Conservation (phyloP, 2,888 invertebrate genomes). For the Cabera pusaria region DNA sequence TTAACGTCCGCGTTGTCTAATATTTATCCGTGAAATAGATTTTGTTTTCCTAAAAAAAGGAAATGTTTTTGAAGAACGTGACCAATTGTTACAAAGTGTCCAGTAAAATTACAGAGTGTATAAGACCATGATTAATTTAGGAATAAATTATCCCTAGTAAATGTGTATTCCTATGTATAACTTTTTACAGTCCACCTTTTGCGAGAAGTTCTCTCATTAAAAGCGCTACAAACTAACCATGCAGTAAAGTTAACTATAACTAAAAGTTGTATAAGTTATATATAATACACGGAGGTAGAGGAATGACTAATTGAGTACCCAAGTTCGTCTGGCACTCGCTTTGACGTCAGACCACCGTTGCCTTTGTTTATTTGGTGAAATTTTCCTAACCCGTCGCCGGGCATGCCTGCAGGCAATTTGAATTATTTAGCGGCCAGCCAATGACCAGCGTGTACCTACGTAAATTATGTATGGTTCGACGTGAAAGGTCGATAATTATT, state of each 20-base stretch:
- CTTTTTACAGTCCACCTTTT: too few species aligned
- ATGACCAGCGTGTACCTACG: conserved; percentile 12
- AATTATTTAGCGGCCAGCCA: conserved; percentile 18
- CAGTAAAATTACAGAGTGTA: too few species aligned
- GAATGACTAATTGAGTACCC: conserved; percentile 12
- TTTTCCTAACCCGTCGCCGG: conserved; percentile 12
- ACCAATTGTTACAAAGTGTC: too few species aligned
- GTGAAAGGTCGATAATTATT: conserved; percentile 7
- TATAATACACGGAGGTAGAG: conserved; percentile 9
- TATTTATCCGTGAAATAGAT: too few species aligned
- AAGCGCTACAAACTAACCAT: too few species aligned
- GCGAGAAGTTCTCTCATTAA: too few species aligned
- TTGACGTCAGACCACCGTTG: conserved; percentile 12
- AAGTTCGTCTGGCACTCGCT: conserved; percentile 16
- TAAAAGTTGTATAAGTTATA: not conserved
- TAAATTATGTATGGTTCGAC: conserved; percentile 7
- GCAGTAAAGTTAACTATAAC: not conserved
- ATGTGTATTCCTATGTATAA: too few species aligned
- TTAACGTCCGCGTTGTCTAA: too few species aligned
- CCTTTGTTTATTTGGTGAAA: conserved; percentile 21
- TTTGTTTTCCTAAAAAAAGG: too few species aligned
- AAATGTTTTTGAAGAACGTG: too few species aligned
- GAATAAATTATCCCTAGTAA: too few species aligned
- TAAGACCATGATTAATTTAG: too few species aligned
- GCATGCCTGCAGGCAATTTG: conserved; percentile 9